Base-by-base conservation (phyloP, 2,113 vertebrate species). In the Atrichornis clamosus region DNA sequence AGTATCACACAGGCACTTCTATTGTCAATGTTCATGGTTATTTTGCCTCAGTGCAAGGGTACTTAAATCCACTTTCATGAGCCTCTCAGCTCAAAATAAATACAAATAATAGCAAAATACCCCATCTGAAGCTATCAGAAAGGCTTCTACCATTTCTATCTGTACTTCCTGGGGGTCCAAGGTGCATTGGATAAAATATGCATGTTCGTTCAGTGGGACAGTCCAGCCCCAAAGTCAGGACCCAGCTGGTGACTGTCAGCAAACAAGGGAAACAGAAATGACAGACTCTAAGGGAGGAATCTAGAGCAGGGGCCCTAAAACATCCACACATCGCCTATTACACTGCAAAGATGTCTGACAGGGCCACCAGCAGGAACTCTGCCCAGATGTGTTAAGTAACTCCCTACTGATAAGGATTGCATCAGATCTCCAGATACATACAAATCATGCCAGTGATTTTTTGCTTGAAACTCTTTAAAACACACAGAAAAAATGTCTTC, bases 361-460 rank as follows among this genome's bases (percentile, higher is more conserved):
- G 53, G 4, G 5, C 42, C 73, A 92, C 35, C 73, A 89, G 80
- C 68, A 70, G 73, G 80, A 90, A n/a, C n/a, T 10, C 73, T 78
- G 83, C 73, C 91, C 91, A 92, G 83, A 87, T 62, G n/a, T 60
- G 56, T 89, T 88, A 67, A 83, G 72, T 56, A 93, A 87, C n/a
- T 91, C 81, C 50, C 74, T 73, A n/a, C 65, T 90, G 93, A 89
- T 82, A 95, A 3, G 46, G 63, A 89, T 76, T 95, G 62, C 89
- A 89, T 89, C 89, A 95, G 84, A 30, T 92, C 41, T 94, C 56
- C 7, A 39, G 50, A 92, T 85, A 69, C 47, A 75, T 73, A 37
- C 85, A 73, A 87, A 82, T 65, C 58, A 69, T 1, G 4, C 27
- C 87, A 85, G 37, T 56, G 44, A 49, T 76, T 95, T 89, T 69